A percentile compares a stretch with the other conserved stretches of the same genome.
Conservation (phyloP, 2,797 vertebrate genomes). For the Mallotus villosus region DNA sequence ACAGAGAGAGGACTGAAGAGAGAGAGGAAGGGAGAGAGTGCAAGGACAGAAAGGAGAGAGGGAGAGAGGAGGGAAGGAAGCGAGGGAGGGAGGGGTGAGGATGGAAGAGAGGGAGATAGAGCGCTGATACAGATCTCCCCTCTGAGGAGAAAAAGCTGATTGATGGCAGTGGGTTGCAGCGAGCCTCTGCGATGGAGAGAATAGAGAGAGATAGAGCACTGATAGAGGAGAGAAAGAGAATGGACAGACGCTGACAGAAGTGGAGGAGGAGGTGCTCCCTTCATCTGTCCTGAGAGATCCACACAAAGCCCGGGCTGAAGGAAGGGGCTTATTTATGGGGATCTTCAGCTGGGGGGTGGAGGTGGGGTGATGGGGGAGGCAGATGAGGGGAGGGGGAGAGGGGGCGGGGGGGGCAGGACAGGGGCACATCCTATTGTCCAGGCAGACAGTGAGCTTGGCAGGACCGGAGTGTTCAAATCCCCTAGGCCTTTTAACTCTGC, state of each 20-base stretch:
- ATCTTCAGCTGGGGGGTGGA: conserved; percentile 56
- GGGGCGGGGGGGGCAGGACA: conserved; percentile 20
- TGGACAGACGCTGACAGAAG: conserved; percentile 61
- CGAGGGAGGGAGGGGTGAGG: conserved; percentile 41
- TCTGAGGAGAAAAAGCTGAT: conserved; percentile 69
- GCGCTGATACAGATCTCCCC: conserved; percentile 69
- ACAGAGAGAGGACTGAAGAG: conserved; percentile 39
- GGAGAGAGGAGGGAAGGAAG: conserved; percentile 49
- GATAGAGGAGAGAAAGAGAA: conserved; percentile 43
- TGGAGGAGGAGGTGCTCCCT: conserved; percentile 39
- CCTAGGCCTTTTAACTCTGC: conserved; percentile 66
- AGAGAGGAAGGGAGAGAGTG: conserved; percentile 51
- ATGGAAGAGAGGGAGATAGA: not conserved
- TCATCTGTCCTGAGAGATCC: conserved; percentile 9
- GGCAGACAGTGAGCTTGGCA: conserved; percentile 70
- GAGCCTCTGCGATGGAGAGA: conserved; percentile 17
- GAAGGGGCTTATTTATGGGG: conserved; percentile 44
- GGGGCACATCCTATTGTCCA: conserved; percentile 64
- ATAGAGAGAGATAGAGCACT: conserved; percentile 60
- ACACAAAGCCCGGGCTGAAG: conserved; percentile 16
- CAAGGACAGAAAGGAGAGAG: conserved; percentile 31
- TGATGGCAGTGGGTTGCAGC: conserved; percentile 63
- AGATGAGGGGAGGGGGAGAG: conserved; percentile 21
- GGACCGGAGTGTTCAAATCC: conserved; percentile 65
- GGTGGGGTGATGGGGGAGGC: conserved; percentile 50